Conservation (phyloP, 2,113 vertebrate species). For the Piaya cayana region DNA sequence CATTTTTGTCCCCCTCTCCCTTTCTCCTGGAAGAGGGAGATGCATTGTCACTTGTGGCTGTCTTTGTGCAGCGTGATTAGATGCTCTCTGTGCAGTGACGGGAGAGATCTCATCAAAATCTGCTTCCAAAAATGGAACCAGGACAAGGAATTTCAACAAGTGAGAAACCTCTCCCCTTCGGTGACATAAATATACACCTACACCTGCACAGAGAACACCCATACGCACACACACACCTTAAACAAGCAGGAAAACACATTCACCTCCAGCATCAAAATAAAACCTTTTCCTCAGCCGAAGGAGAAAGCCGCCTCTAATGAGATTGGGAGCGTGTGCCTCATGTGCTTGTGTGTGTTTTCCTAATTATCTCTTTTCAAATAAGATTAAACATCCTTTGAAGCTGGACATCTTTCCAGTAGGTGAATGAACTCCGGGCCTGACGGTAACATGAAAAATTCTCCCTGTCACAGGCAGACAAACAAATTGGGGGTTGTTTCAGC, state of each 20-base stretch:
- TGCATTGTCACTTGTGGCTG: conserved; percentile 48
- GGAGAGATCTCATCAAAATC: conserved; percentile 42
- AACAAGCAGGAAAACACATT: not conserved
- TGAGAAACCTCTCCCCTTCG: not conserved
- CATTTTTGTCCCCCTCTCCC: conserved; percentile 54
- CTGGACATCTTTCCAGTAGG: conserved; percentile 65
- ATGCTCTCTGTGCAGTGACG: not conserved
- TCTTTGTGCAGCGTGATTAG: conserved; percentile 33
- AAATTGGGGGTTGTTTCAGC: not conserved
- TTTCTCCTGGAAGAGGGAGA: conserved; percentile 58
- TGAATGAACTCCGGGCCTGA: conserved; percentile 55
- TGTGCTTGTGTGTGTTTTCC: conserved; percentile 27
- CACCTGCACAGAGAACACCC: not conserved
- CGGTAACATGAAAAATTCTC: conserved; percentile 28
- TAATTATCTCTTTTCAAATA: conserved; percentile 49
- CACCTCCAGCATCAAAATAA: not conserved
- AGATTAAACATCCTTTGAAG: conserved; percentile 47
- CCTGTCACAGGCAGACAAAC: conserved; percentile 49
- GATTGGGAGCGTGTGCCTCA: not conserved
- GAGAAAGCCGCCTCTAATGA: not conserved
- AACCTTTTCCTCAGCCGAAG: not conserved
- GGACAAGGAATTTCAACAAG: not conserved
- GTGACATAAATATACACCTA: not conserved
- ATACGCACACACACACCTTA: not conserved
- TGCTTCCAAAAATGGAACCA: conserved; percentile 22